These are phyloP conservation scores for Rugalucina vietnamica DNA, from an alignment of 2,888 invertebrate species.

Conservation along the genomic window DNA sequence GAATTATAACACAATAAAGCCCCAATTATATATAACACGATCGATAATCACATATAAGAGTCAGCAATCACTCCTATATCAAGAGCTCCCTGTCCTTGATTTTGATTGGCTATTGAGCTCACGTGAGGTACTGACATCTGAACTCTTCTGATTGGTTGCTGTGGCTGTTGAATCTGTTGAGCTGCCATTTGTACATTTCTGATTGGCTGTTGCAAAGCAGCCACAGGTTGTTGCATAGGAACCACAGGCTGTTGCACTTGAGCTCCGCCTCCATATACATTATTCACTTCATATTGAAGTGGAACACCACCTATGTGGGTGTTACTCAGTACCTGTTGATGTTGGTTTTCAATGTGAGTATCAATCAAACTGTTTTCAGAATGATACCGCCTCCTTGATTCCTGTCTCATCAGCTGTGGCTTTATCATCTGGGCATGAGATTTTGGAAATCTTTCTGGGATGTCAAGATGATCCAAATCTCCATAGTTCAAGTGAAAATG, in stretches of 20 bases:
- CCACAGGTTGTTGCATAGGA: too few species aligned
- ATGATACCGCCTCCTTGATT: slow-evolving; percentile 6
- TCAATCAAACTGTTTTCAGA: slow-evolving; percentile 52
- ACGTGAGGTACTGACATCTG: slow-evolving; percentile 26
- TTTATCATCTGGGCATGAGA: slow-evolving; percentile 9
- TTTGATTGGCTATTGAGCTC: slow-evolving; percentile 13
- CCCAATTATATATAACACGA: too few species aligned
- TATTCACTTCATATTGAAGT: not conserved
- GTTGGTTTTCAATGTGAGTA: slow-evolving; percentile 29
- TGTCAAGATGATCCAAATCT: slow-evolving; percentile 21
- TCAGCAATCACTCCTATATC: slow-evolving; percentile 58
- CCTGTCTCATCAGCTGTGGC: not conserved
- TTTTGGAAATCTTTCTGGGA: slow-evolving; percentile 6
- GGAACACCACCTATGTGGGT: not conserved
- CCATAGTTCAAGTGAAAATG: slow-evolving; percentile 41
- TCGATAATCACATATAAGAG: slow-evolving; percentile 57
- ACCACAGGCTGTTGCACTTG: too few species aligned
- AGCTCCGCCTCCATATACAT: not conserved
- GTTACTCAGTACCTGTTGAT: slow-evolving; percentile 14
- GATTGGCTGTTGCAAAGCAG: not conserved
- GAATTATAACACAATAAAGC: too few species aligned
- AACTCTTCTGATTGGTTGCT: slow-evolving; percentile 13
- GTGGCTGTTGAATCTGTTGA: not conserved
- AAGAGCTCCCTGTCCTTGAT: slow-evolving; percentile 18
- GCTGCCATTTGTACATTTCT: not conserved